phyloP scores from a whole-genome alignment of 1,140 invertebrate species.

The Orchestia grillus region DNA sequence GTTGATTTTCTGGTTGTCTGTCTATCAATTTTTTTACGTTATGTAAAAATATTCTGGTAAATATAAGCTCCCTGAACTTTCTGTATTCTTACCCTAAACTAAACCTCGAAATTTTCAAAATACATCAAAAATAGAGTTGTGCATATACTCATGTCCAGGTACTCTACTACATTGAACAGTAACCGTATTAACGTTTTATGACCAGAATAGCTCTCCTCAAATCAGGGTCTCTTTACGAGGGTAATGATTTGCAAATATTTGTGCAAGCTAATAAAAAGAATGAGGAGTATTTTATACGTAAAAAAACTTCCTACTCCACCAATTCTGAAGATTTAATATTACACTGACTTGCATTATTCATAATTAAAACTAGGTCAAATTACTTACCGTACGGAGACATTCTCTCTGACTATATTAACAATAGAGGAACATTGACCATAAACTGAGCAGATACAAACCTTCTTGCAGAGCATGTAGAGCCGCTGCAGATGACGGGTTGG shows the following conservation, averaged over 20 bases:
- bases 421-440: not conserved
- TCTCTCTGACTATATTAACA: not conserved
- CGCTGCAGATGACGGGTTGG: not conserved
- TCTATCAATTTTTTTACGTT: too few species aligned
- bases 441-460: not conserved
- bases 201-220: not conserved
- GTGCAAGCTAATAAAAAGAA: not conserved
- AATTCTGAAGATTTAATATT: not conserved
- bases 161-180: too few species aligned
- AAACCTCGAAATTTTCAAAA: too few species aligned
- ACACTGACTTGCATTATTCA: not conserved
- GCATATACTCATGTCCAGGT: too few species aligned
- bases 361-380: not conserved
- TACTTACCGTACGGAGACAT: not conserved
- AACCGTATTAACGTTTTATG: not conserved
- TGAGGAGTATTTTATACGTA: not conserved
- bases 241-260: not conserved
- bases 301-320: not conserved
- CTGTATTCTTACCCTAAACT: too few species aligned
- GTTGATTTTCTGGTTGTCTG: too few species aligned
- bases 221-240: not conserved
- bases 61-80: too few species aligned
- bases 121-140: too few species aligned
- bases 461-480: conserved; percentile 45
- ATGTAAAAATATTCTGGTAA: too few species aligned